Evolutionary conservation across 2,797 vertebrate genomes (phyloP), one percentile per base, ranked within the genome.

Genomic region (Cyprinella venusta): DNA sequence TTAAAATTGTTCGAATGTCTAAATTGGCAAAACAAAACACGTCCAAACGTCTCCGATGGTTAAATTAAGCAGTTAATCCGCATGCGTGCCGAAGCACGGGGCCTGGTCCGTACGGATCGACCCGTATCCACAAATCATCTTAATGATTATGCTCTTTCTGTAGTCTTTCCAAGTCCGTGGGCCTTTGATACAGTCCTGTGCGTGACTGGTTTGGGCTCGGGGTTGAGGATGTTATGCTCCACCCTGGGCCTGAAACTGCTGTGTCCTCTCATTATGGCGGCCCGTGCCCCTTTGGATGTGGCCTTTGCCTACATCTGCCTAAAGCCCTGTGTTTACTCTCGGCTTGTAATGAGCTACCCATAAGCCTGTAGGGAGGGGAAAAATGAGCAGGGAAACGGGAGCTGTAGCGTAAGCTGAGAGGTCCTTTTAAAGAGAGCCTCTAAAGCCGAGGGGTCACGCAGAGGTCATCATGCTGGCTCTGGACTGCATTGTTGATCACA

Each of bases 241-340:
- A 84, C 88, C 86, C 85, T 77, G 79, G 48, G 81, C 81, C 86
- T 86, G 86, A 85, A 89, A 86, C 82, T 30, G 48, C 68, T 63
- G 56, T 50, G 80, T 80, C 88, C 93, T 95, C 84, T 95, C 91
- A 95, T 95, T 95, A 95, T 8, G 71, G 87, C 86, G 79, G 40
- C 59, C 63, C 68, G 54, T 87, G 82, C 87, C 81, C 91, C 42
- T 72, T 86, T 92, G 89, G 90, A 92, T 94, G 93, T 92, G 92
- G 92, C 86, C 82, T 83, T 67, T 61, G 85, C 82, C 75, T 82
- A 54, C 83, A 89, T 80, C 85, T 72, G 86, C 74, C 76, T 69
- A 79, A 85, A 80, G 54, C 59, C 30, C 82, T 86, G 68, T 80
- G 78, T 89, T 87, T 87, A 88, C 86, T 85, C 65, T 71, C 80